Evolutionary conservation across 2,888 invertebrate species (phyloP).

Genomic region (Stegophylla sp.): DNA sequence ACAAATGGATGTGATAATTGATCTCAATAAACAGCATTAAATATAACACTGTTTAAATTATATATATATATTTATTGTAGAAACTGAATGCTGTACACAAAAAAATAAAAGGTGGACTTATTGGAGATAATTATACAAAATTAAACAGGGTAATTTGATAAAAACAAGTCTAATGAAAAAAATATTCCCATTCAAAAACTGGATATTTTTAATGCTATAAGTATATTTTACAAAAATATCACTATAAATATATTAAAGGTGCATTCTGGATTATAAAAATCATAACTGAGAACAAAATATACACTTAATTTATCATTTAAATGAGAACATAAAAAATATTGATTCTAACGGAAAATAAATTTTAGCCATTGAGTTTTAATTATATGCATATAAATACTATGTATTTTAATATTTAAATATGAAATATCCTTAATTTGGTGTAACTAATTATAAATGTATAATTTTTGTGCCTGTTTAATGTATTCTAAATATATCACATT

Average conservation of each 20-base stretch:
- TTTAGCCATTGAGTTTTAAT: background rate
- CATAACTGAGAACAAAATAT: background rate
- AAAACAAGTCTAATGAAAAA: slow-evolving; percentile 6
- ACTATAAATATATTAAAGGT: background rate
- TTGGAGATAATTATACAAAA: slow-evolving; percentile 30
- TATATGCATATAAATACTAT: too few relatives aligned
- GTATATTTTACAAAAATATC: background rate
- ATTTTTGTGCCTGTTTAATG: too few relatives aligned
- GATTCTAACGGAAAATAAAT: background rate
- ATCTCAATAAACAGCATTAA: slow-evolving; percentile 37
- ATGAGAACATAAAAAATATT: background rate
- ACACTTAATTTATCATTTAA: background rate
- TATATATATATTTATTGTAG: background rate
- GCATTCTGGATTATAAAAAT: background rate
- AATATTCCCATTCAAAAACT: slow-evolving; percentile 1
- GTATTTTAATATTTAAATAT: too few relatives aligned
- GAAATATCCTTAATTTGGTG: too few relatives aligned
- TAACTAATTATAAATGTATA: too few relatives aligned
- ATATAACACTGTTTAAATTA: slow-evolving; percentile 25
- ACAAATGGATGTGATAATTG: slow-evolving; percentile 25
- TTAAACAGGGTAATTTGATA: slow-evolving; percentile 33
- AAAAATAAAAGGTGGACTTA: slow-evolving; percentile 34
- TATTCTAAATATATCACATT: background rate
- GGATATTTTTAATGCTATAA: slow-evolving; percentile 48
- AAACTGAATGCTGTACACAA: background rate